phyloP scores from a whole-genome alignment of 2,113 vertebrate species.

The Cyanocitta stelleri region DNA sequence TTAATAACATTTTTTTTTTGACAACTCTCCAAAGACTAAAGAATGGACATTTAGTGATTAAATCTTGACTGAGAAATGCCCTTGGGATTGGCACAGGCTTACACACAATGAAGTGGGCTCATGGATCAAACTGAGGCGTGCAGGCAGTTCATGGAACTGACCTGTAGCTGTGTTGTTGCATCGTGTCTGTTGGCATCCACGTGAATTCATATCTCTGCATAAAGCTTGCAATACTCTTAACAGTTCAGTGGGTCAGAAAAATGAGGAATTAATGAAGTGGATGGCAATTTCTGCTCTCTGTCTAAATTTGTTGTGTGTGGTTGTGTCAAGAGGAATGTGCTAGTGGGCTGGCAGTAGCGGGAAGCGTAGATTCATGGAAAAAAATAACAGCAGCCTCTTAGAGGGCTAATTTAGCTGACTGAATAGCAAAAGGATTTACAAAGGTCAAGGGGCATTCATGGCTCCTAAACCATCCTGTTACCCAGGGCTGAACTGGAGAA shows the following conservation, averaged over 20 bases:
- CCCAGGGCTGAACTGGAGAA: constrained; percentile 5
- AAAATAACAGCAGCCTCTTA: constrained; percentile 53
- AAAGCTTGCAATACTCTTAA: constrained; percentile 74
- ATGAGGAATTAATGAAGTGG: constrained; percentile 72
- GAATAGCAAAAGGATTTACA: constrained; percentile 72
- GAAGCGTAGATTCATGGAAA: constrained; percentile 29
- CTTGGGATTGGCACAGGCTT: neutral
- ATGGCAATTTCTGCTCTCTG: constrained; percentile 73
- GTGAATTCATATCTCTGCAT: constrained; percentile 75
- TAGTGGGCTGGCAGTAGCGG: constrained; percentile 47
- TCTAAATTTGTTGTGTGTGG: constrained; percentile 74
- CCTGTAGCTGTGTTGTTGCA: constrained; percentile 62
- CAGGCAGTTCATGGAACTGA: constrained; percentile 71
- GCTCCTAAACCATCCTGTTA: constrained; percentile 63
- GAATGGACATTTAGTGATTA: constrained; percentile 28
- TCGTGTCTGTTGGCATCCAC: constrained; percentile 70
- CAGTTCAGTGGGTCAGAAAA: constrained; percentile 80
- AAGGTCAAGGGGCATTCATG: constrained; percentile 69
- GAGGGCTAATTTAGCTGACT: constrained; percentile 72
- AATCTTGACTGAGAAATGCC: constrained; percentile 31
- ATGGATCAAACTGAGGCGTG: neutral
- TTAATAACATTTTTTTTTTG: neutral
- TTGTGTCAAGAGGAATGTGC: constrained; percentile 50
- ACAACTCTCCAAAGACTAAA: constrained; percentile 6
- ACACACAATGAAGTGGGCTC: neutral